phyloP scores from a whole-genome alignment of 1,140 invertebrate genomes.

The Thalassaphorura encarpata region DNA sequence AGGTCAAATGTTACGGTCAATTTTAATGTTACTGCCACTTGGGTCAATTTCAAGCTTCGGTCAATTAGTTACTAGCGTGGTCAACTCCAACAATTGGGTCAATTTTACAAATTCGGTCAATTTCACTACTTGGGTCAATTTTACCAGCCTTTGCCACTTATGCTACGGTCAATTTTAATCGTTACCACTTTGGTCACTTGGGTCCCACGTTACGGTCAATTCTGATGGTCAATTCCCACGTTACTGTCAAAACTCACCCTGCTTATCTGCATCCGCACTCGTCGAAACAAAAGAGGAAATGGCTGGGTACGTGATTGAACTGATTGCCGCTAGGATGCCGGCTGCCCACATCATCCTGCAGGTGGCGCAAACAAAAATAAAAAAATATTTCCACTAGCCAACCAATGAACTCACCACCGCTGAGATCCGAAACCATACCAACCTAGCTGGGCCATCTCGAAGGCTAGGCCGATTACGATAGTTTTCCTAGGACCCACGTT shows the following conservation, averaged over 20 bases:
- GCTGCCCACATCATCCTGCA: conserved; percentile 98
- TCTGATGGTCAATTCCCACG: too few species aligned
- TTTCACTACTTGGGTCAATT: too few species aligned
- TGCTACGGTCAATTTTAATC: too few species aligned
- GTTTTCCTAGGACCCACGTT: conserved; percentile 90
- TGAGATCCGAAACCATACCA: conserved; percentile 92
- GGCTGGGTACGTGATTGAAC: conserved; percentile 95
- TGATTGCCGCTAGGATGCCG: conserved; percentile 87
- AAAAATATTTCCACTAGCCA: neutral
- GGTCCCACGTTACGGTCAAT: too few species aligned
- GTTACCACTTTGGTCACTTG: too few species aligned
- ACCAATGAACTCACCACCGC: conserved; percentile 61
- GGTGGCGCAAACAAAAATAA: conserved; percentile 24
- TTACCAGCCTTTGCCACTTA: too few species aligned
- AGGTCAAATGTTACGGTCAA: neutral
- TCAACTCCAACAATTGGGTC: too few species aligned
- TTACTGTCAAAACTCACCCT: conserved; percentile 58
- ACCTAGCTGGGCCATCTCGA: conserved; percentile 93
- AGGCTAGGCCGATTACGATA: conserved; percentile 85
- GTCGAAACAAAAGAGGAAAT: conserved; percentile 98
- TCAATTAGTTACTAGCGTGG: too few species aligned
- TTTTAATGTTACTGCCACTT: too few species aligned
- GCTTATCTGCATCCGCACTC: conserved; percentile 90
- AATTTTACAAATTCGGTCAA: too few species aligned
- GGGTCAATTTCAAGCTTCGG: too few species aligned